phyloP scores from a whole-genome alignment of 2,888 invertebrate species.

The Hydriomena furcata region DNA sequence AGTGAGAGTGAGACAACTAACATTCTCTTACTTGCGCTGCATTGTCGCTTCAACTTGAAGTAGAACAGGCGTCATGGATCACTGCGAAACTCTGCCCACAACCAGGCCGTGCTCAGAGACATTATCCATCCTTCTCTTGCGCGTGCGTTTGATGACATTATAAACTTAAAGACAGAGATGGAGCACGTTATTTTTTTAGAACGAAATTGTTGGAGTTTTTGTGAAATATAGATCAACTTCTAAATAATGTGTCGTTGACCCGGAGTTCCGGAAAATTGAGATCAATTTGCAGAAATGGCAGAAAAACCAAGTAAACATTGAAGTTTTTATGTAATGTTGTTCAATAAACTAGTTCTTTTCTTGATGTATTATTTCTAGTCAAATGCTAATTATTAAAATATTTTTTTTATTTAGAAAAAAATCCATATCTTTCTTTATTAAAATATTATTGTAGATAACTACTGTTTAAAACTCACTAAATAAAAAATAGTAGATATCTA shows the following conservation, averaged over 20 bases:
- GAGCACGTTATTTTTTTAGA: slow-evolving; percentile 51
- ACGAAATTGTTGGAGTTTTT: slow-evolving; percentile 64
- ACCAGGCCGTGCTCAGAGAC: slow-evolving; percentile 44
- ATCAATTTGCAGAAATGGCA: slow-evolving; percentile 38
- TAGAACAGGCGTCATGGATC: slow-evolving; percentile 73
- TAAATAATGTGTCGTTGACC: slow-evolving; percentile 77
- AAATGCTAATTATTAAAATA: too few species aligned
- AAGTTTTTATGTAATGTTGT: slow-evolving; percentile 10
- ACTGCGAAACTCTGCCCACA: slow-evolving; percentile 75
- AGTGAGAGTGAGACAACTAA: slow-evolving; percentile 59
- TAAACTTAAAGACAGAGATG: slow-evolving; percentile 47
- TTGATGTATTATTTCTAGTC: too few species aligned
- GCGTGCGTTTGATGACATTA: slow-evolving; percentile 16
- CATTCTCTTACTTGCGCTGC: slow-evolving; percentile 41
- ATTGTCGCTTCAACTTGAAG: slow-evolving; percentile 72
- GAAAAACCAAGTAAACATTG: slow-evolving; percentile 35
- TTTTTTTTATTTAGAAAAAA: too few species aligned
- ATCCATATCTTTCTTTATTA: too few species aligned
- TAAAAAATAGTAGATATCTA: too few species aligned
- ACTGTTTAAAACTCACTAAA: too few species aligned
- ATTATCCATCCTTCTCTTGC: slow-evolving; percentile 56
- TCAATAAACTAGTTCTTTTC: neutral
- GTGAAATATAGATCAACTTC: slow-evolving; percentile 78
- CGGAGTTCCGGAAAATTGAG: slow-evolving; percentile 48
- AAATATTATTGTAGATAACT: too few species aligned